Conservation (phyloP, 2,888 invertebrate species). For the Sarcophaga subvicina region DNA sequence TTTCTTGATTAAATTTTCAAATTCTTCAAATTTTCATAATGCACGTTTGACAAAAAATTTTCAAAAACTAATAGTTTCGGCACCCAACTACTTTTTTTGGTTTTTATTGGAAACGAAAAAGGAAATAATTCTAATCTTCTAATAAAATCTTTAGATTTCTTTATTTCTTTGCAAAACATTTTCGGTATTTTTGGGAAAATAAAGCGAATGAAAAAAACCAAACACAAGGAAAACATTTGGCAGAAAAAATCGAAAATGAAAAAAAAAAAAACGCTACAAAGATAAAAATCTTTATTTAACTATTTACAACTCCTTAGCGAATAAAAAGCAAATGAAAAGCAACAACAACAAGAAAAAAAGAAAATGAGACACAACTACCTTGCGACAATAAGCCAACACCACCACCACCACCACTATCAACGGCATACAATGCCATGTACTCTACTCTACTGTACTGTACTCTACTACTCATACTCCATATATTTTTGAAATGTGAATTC, state of each 20-base stretch:
- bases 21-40: too few relatives aligned
- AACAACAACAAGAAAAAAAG: neutral
- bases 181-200: conserved; percentile 49
- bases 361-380: conserved; percentile 23
- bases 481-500: too few relatives aligned
- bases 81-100: too few relatives aligned
- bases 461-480: too few relatives aligned
- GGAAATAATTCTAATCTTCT: conserved; percentile 34
- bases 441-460: too few relatives aligned
- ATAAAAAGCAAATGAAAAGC: conserved; percentile 1
- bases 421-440: too few relatives aligned
- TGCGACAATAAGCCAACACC: conserved; percentile 8
- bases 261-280: conserved; percentile 22
- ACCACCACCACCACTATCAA: neutral
- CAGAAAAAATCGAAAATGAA: neutral
- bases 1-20: too few relatives aligned
- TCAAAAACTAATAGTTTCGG: too few relatives aligned
- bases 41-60: too few relatives aligned
- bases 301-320: conserved; percentile 59
- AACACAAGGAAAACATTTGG: conserved; percentile 11
- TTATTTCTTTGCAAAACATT: conserved; percentile 50
- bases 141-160: conserved; percentile 62
- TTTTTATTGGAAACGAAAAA: neutral
- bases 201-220: conserved; percentile 14
- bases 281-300: conserved; percentile 65